These are phyloP conservation scores for Archocentrus centrarchus DNA, from an alignment of 2,113 vertebrate species.

Conservation along the genomic window DNA sequence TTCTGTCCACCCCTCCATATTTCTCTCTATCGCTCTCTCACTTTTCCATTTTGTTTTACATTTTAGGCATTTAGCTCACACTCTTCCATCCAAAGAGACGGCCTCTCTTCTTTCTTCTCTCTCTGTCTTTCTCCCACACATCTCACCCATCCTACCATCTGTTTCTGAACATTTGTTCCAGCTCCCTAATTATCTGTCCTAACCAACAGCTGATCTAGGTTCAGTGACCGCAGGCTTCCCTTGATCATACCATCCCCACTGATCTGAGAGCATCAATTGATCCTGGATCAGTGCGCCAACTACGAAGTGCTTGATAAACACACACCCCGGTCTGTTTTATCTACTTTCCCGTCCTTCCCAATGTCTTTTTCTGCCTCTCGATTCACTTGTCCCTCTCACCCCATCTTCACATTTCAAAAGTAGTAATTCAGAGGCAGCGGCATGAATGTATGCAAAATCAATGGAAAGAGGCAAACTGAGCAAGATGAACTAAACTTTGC, in stretches of 20 bases:
- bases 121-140: slow-evolving; percentile 45
- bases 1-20: neutral
- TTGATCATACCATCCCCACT: slow-evolving; percentile 51
- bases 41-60: slow-evolving; percentile 38
- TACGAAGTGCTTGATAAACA: slow-evolving; percentile 42
- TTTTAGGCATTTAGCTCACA: slow-evolving; percentile 54
- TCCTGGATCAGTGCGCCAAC: slow-evolving; percentile 45
- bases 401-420: slow-evolving; percentile 22
- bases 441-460: slow-evolving; percentile 53
- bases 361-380: neutral
- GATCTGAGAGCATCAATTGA: slow-evolving; percentile 63
- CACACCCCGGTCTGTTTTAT: slow-evolving; percentile 47
- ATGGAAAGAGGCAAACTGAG: slow-evolving; percentile 25
- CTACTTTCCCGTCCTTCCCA: neutral
- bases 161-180: slow-evolving; percentile 63
- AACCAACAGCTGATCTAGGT: slow-evolving; percentile 63
- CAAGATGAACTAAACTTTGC: slow-evolving; percentile 46
- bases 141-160: slow-evolving; percentile 63
- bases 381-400: slow-evolving; percentile 4
- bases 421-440: slow-evolving; percentile 28
- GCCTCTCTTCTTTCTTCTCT: slow-evolving; percentile 34
- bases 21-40: neutral
- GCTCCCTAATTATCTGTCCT: slow-evolving; percentile 64
- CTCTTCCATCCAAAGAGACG: slow-evolving; percentile 36
- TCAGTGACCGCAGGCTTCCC: slow-evolving; percentile 61